Base-by-base conservation (phyloP, 2,888 invertebrate species). In the Melieria picta region DNA sequence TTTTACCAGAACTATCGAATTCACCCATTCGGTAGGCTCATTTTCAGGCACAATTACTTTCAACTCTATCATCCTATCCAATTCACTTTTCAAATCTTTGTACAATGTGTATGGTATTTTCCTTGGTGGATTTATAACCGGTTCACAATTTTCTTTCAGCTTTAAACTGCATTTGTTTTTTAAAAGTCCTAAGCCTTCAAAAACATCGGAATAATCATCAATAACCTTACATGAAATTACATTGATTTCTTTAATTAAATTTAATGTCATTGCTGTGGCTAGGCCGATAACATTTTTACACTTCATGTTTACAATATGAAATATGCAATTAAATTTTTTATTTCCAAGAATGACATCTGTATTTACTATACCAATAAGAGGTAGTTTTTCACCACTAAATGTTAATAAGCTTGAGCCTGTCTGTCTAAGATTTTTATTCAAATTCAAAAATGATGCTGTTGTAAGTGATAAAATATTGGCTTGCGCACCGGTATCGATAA, bases 241-340 rank as follows among this genome's bases (percentile, higher is more conserved):
- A 30, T 30, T 30, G 2, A 30, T 30, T 16, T n/a, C 13, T 57
- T 52, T 65, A 60, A 65, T n/a, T 61, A 73, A 62, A 57, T 56
- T 55, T 61, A 69, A 69, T 50, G 62, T 16, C 11, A 65, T 60
- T 6, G 71, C 72, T 10, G 47, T 52, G 30, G 56, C 42, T 42
- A 72, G 63, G 3, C 74, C 72, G 4, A 74, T 67, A 9, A 74
- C 69, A 65, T 71, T 69, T 64, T 73, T 68, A 48, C 73, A 73
- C 9, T 68, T 16, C 16, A 68, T 47, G 9, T 73, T 11, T 47
- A 30, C 30, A 30, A 30, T 30, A 30, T 30, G 30, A 30, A 30
- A 30, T 30, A 30, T 30, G 30, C 30, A 30, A 30, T 30, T 30
- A 30, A 30, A 30, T 30, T 30, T 30, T 3, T 30, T 30, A 30